Evolutionary conservation across 2,888 invertebrate species (phyloP), one percentile per base, ranked within the genome.

Genomic region (Acanthosepion lycidas): DNA sequence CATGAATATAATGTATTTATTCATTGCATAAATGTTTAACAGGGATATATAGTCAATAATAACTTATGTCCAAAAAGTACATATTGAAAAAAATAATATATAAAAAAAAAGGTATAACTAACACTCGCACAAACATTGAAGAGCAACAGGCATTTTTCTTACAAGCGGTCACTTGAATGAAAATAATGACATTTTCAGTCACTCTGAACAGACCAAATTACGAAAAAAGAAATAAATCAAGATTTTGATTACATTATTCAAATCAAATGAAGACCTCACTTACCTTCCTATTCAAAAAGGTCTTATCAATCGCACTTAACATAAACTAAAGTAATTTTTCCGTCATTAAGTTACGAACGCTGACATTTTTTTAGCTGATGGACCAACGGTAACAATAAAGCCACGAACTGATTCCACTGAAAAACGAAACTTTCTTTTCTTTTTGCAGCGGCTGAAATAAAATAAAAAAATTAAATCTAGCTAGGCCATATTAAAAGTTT

Each of bases 71-170:
- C 9, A n/a, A 78, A 78, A 78, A 6, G 20, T 3, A n/a, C n/a
- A n/a, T 33, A n/a, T 15, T 12, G 6, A 78, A 78, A 78, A 78
- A 12, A 78, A n/a, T n/a, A 12, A 78, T 15, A 59, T 59, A 26
- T 20, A 23, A 20, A 23, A 15, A 12, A 23, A 59, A 59, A 59
- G 59, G 20, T 20, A 59, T 6, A 59, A 59, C 6, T 20, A 20
- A 5, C n/a, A 59, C 42, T 42, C 2, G 42, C 42, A 42, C 20
- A 59, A 59, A 59, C 59, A 59, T 23, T 9, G 12, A 0, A 6
- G 33, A 78, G 78, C 78, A 78, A 78, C 78, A 78, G 78, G 78
- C 78, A 78, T 33, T n/a, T 78, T 78, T n/a, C 78, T n/a, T 78
- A 18, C n/a, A n/a, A 12, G n/a, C 78, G 33, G n/a, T n/a, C 78